Conservation (phyloP, 2,888 invertebrate species). For the Apodemia hepburni region DNA sequence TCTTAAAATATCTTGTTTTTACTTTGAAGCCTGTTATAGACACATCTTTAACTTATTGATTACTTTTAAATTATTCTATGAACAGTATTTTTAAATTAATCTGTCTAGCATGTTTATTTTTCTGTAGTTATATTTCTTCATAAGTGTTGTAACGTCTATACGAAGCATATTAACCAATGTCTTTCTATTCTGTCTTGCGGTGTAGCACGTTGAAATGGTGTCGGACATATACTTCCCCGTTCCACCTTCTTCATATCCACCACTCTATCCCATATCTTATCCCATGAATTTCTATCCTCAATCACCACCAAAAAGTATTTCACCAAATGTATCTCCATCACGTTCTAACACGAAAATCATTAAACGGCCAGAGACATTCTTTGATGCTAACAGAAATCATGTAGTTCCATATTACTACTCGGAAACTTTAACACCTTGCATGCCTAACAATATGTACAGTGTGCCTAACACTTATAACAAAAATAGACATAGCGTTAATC, state of each 20-base stretch:
- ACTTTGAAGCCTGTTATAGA: too few species aligned
- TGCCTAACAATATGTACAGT: constrained; percentile 64
- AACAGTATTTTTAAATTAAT: constrained; percentile 3
- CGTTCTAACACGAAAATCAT: constrained; percentile 46
- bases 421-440: constrained; percentile 66
- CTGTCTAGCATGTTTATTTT: not conserved
- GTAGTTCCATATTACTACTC: constrained; percentile 74
- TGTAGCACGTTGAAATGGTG: constrained; percentile 87
- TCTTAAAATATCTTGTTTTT: too few species aligned
- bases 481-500: constrained; percentile 61
- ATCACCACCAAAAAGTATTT: constrained; percentile 51
- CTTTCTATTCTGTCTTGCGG: constrained; percentile 73
- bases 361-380: constrained; percentile 66
- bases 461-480: constrained; percentile 50
- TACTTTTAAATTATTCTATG: not conserved
- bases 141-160: constrained; percentile 17
- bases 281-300: constrained; percentile 72
- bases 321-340: constrained; percentile 53
- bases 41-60: not conserved
- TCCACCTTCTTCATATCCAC: constrained; percentile 66
- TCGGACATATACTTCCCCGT: constrained; percentile 86
- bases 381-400: constrained; percentile 80
- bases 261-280: constrained; percentile 67
- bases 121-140: constrained; percentile 8
- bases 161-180: constrained; percentile 60